These are phyloP conservation scores for Drosophila gaucha DNA, from an alignment of 2,888 invertebrate species.

Conservation along the genomic window DNA sequence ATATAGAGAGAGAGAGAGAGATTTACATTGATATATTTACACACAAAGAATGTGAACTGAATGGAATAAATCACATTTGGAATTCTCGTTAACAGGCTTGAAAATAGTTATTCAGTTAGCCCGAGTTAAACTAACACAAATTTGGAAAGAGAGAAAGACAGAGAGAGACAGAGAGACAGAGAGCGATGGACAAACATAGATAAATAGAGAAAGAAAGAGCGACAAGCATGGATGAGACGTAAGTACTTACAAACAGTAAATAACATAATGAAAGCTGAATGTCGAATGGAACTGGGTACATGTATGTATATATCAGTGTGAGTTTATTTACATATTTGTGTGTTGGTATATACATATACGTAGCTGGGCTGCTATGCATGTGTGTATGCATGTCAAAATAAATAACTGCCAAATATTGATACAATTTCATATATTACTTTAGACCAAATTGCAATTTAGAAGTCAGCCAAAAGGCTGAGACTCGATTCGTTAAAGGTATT, in stretches of 20 bases:
- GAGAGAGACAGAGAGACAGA: conserved; percentile 6
- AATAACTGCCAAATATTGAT: conserved; percentile 10
- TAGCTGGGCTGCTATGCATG: conserved; percentile 19
- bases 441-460: neutral
- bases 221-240: conserved; percentile 39
- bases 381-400: conserved; percentile 14
- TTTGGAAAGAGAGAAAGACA: conserved; percentile 19
- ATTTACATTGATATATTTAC: neutral
- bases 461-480: too few relatives aligned
- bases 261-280: conserved; percentile 36
- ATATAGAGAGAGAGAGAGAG: neutral
- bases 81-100: conserved; percentile 27
- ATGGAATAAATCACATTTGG: conserved; percentile 25
- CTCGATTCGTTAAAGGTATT: too few relatives aligned
- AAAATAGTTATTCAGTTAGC: conserved; percentile 15
- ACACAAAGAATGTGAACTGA: conserved; percentile 30
- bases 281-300: conserved; percentile 25
- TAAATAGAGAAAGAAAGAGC: conserved; percentile 23
- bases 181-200: conserved; percentile 12
- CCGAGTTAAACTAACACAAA: conserved; percentile 26
- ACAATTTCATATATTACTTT: neutral
- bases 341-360: conserved; percentile 28
- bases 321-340: conserved; percentile 16
- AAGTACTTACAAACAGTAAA: conserved; percentile 36
- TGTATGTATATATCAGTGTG: conserved; percentile 12